Evolutionary conservation across 2,113 vertebrate species (phyloP).

Genomic region (Mobula birostris): DNA sequence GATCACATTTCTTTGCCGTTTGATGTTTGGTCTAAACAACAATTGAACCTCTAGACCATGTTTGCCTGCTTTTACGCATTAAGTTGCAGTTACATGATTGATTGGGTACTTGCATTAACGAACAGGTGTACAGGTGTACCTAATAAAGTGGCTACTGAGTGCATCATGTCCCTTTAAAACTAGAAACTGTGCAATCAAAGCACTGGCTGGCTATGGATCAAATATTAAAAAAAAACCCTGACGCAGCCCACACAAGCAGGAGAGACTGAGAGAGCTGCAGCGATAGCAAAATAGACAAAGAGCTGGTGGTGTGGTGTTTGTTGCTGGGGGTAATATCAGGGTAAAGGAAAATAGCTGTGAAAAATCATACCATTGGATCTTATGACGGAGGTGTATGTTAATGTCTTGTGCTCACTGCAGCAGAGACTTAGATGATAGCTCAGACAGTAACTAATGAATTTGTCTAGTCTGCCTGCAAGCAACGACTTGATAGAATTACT

Average conservation of each 20-base stretch:
- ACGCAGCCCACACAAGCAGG: background rate
- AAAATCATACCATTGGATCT: background rate
- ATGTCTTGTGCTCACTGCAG: conserved; percentile 49
- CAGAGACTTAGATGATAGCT: conserved; percentile 70
- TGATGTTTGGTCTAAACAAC: too few species aligned
- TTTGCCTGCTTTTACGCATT: too few species aligned
- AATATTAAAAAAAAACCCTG: background rate
- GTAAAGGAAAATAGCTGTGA: background rate
- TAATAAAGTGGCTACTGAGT: background rate
- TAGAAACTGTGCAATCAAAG: background rate
- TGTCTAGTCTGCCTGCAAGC: conserved; percentile 74
- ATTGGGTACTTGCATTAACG: too few species aligned
- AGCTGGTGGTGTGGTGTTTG: background rate
- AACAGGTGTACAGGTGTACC: too few species aligned
- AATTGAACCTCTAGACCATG: too few species aligned
- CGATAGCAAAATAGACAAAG: background rate
- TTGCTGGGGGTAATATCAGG: background rate
- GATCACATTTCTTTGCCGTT: too few species aligned
- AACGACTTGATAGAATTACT: conserved; percentile 73
- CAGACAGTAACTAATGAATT: conserved; percentile 93
- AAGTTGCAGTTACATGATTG: too few species aligned
- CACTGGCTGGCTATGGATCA: background rate
- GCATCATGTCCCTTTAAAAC: background rate
- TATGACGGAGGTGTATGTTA: conserved; percentile 45
- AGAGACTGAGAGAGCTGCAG: background rate